Conservation (phyloP, 2,113 vertebrate species). For the Shinisaurus crocodilurus region DNA sequence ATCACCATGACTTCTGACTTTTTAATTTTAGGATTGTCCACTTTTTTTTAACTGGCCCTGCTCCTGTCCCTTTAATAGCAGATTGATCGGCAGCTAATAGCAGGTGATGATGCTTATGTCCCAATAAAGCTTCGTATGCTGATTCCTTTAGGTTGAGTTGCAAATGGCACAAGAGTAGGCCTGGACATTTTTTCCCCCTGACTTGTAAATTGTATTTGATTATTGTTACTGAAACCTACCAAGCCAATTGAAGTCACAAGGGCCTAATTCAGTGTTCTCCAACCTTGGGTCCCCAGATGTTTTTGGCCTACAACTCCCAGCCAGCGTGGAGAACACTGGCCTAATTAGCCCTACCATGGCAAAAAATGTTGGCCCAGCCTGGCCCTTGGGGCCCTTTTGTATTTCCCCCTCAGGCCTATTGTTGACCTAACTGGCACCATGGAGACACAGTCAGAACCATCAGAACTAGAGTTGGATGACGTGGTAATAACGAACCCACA, state of each 20-base stretch:
- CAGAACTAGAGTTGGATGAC: slow-evolving; percentile 93
- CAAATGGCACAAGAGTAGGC: too few species aligned
- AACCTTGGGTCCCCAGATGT: too few species aligned
- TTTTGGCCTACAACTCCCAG: too few species aligned
- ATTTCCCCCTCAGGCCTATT: slow-evolving; percentile 82
- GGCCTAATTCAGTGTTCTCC: background rate
- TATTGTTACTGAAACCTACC: background rate
- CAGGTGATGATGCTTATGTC: background rate
- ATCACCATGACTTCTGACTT: background rate
- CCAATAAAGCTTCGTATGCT: background rate
- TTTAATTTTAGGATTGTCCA: too few species aligned
- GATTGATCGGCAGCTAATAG: background rate
- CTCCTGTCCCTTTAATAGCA: background rate
- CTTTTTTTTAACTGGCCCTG: background rate
- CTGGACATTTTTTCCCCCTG: background rate
- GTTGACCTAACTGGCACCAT: slow-evolving; percentile 93
- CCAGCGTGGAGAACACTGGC: too few species aligned
- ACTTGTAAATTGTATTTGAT: background rate
- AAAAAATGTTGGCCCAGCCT: background rate
- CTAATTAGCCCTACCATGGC: background rate
- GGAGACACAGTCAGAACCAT: slow-evolving; percentile 93
- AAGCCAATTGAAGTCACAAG: background rate
- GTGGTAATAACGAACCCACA: slow-evolving; percentile 98
- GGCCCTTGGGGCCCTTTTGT: background rate
- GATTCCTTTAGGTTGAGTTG: background rate